Evolutionary conservation across 1,140 invertebrate species (phyloP), one percentile per base, ranked within the genome.

Genomic region (Habropoda laboriosa): DNA sequence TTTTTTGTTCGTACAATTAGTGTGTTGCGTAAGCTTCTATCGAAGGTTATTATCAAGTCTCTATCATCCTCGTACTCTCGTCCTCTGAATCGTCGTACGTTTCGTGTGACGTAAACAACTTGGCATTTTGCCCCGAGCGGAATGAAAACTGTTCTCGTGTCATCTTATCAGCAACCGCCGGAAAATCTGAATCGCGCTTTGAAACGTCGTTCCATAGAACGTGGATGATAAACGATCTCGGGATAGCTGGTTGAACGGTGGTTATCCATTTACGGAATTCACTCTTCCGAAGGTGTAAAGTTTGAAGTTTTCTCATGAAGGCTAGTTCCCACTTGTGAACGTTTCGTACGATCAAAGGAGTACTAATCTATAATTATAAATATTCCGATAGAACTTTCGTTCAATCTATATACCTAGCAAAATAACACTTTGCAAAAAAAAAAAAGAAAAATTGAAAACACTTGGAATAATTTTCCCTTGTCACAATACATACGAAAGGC

Each of bases 41-140:
- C 40, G 53, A 55, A 49, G 79, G 61, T 72, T 82, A 79, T 82
- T 58, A 61, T 0, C 61, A 42, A 8, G 71, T 57, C 47, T 76
- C 74, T 57, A 21, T 51, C 35, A 2, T 35, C 64, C 12, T 16
- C 13, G 21, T 30, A 49, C 47, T 47, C 8, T 55, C 35, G 55
- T 42, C 40, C 30, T 16, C 42, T 35, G 5, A 61, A 32, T 16
- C 10, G 42, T 40, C n/a, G 12, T 30, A 60, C 24, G 27, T 68
- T 27, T 21, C 38, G 21, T 45, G 21, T 45, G 30, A 35, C 55
- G 74, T 45, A 71, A 75, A 63, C 53, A 64, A 68, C 24, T 67
- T 47, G 51, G 70, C 63, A 53, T 40, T 47, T 64, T 40, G 77
- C 45, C 45, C 30, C 64, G 53, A 30, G 66, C 12, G 0, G 3